Percentiles rank a stretch among this genome's conserved stretches.
Evolutionary conservation across 2,888 invertebrate species (phyloP).

Genomic region (Cantharis rustica): DNA sequence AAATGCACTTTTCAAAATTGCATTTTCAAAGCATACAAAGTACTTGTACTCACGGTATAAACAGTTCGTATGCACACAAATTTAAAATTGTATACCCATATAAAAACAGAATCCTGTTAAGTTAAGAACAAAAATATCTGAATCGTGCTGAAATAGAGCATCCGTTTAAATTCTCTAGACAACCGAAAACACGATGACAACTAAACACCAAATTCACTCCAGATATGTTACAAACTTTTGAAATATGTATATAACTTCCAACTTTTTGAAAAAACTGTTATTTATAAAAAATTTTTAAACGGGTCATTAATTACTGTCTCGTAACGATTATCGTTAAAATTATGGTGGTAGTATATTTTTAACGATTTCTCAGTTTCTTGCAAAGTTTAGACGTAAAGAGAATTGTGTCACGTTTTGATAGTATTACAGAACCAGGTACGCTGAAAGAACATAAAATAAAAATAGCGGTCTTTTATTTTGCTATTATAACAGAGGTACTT

Average conservation of each 20-base stretch:
- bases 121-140: background rate
- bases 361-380: background rate
- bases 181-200: background rate
- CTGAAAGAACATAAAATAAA: background rate
- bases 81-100: background rate
- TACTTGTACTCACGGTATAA: background rate
- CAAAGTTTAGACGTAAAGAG: background rate
- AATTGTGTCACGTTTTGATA: background rate
- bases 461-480: background rate
- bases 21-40: background rate
- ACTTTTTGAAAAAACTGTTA: background rate
- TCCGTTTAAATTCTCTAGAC: background rate
- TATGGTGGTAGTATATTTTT: background rate
- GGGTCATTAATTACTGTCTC: background rate
- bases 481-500: background rate
- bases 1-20: background rate
- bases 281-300: background rate
- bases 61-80: background rate
- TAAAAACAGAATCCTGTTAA: background rate
- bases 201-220: background rate
- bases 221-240: background rate
- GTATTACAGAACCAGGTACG: background rate
- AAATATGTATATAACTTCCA: background rate
- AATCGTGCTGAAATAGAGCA: background rate
- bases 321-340: background rate